phyloP scores from a whole-genome alignment of 2,797 vertebrate genomes.

The Tokudaia tokunoshimensis region DNA sequence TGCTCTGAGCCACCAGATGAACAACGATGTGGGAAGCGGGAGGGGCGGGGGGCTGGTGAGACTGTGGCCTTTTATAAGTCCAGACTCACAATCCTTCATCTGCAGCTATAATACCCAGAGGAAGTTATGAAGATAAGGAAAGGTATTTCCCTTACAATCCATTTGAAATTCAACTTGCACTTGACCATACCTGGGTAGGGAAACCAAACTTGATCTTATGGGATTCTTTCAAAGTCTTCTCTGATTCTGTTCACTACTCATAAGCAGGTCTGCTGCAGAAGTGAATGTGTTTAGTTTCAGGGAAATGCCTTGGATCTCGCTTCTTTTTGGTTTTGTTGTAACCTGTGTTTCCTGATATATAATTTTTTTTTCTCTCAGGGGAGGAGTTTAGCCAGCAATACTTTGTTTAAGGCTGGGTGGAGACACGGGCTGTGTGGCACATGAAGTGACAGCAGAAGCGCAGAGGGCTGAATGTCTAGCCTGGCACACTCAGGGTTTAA shows the following conservation, averaged over 20 bases:
- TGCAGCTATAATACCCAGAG: not conserved
- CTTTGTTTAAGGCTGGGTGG: not conserved
- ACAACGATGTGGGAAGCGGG: not conserved
- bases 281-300: not conserved
- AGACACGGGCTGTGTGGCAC: not conserved
- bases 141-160: not conserved
- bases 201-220: not conserved
- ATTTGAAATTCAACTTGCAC: not conserved
- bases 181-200: not conserved
- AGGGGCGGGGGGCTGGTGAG: not conserved
- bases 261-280: not conserved
- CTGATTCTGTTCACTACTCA: not conserved
- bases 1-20: not conserved
- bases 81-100: not conserved
- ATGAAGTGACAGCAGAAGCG: not conserved
- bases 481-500: not conserved
- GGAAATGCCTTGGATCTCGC: not conserved
- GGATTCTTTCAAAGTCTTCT: not conserved
- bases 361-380: conserved; percentile 28
- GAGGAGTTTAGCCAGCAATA: not conserved
- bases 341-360: not conserved
- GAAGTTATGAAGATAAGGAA: not conserved
- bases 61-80: not conserved
- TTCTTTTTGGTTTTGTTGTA: not conserved
- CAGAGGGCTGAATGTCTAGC: not conserved